These are phyloP conservation scores for Philotrypesis tridentata DNA, from an alignment of 1,140 invertebrate species.

Conservation along the genomic window DNA sequence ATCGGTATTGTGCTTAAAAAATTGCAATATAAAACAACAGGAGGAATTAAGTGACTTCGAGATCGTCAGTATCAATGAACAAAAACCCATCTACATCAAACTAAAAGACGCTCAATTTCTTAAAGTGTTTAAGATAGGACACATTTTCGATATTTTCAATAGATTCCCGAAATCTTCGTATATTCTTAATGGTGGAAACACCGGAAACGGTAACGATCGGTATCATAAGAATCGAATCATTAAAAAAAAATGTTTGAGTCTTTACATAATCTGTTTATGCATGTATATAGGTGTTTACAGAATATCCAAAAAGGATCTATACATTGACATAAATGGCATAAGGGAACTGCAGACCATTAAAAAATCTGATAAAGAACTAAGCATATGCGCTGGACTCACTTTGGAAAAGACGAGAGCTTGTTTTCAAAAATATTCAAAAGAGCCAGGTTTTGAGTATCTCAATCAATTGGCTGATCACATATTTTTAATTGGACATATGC, in stretches of 20 bases:
- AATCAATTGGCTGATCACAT: conserved; percentile 77
- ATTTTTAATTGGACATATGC: conserved; percentile 81
- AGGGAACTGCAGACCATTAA: conserved; percentile 75
- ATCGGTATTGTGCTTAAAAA: conserved; percentile 62
- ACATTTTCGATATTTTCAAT: conserved; percentile 76
- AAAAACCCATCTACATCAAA: not conserved
- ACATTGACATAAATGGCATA: conserved; percentile 84
- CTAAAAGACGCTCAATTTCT: conserved; percentile 66
- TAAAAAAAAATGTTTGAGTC: not conserved
- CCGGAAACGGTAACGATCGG: conserved; percentile 60
- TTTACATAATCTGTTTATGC: not conserved
- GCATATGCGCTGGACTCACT: conserved; percentile 79
- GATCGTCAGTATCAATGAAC: not conserved
- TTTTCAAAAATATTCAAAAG: conserved; percentile 74
- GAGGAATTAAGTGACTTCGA: not conserved
- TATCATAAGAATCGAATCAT: too few relatives aligned
- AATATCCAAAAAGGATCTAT: conserved; percentile 73
- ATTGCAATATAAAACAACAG: conserved; percentile 28
- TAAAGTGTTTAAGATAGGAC: conserved; percentile 73
- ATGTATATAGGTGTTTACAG: conserved; percentile 77
- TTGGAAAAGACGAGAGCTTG: conserved; percentile 79
- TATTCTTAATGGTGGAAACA: conserved; percentile 80
- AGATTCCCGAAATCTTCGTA: conserved; percentile 72
- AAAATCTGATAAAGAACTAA: conserved; percentile 72
- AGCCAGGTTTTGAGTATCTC: conserved; percentile 75